phyloP scores from a whole-genome alignment of 2,888 invertebrate genomes.

The Darwinula stevensoni region DNA sequence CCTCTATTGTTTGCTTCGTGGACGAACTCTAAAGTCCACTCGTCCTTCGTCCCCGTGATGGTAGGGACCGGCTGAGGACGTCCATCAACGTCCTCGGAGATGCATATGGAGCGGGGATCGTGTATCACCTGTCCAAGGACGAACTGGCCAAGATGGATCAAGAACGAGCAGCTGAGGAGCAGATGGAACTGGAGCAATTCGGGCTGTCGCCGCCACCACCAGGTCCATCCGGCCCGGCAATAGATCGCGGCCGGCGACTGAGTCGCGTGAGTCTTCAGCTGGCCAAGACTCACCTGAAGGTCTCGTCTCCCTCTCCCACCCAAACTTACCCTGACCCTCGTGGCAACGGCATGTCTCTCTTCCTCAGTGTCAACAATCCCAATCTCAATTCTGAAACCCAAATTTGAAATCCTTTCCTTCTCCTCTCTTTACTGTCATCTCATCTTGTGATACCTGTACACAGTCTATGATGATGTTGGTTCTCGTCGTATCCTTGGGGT shows the following conservation, averaged over 20 bases:
- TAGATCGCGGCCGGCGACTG: not conserved
- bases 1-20: too few relatives aligned
- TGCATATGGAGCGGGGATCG: slow-evolving; percentile 25
- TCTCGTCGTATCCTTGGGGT: too few relatives aligned
- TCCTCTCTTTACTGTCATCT: too few relatives aligned
- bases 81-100: slow-evolving; percentile 25
- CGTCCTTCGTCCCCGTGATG: too few relatives aligned
- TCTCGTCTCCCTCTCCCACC: not conserved
- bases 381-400: not conserved
- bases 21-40: too few relatives aligned
- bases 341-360: not conserved
- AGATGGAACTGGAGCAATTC: slow-evolving; percentile 8
- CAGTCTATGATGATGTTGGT: too few relatives aligned
- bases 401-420: too few relatives aligned
- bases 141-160: slow-evolving; percentile 16
- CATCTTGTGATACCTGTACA: too few relatives aligned
- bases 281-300: not conserved
- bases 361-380: not conserved
- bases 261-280: slow-evolving; percentile 1
- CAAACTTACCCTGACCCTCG: not conserved
- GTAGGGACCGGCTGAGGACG: slow-evolving; percentile 23
- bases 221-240: not conserved
- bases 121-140: slow-evolving; percentile 19
- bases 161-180: slow-evolving; percentile 8
- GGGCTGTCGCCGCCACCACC: not conserved